Conservation (phyloP, 35 echinoderm and acorn worm species). For the Stichopus chloronotus region DNA sequence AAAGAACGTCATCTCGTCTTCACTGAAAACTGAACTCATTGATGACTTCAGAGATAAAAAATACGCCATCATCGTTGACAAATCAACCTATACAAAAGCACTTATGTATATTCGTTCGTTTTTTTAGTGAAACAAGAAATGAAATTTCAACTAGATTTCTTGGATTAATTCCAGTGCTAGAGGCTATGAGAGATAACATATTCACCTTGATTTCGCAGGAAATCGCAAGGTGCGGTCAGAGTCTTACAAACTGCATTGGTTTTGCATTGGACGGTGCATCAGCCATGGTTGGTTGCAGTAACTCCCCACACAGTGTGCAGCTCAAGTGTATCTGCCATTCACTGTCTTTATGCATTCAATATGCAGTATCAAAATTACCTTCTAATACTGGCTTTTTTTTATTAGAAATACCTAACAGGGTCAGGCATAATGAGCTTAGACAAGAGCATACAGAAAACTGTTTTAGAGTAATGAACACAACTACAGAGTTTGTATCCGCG, state of each 20-base stretch:
- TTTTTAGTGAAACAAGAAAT: neutral
- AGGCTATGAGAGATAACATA: neutral
- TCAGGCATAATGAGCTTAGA: too few species aligned
- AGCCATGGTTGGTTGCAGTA: neutral
- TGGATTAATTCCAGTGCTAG: neutral
- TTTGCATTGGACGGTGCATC: neutral
- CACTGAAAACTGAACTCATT: neutral
- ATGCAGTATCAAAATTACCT: neutral
- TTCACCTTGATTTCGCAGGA: neutral
- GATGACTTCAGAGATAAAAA: neutral
- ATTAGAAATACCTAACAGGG: too few species aligned
- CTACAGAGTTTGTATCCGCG: neutral
- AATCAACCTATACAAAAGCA: neutral
- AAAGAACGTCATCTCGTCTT: neutral
- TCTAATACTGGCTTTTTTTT: too few species aligned
- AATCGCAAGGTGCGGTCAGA: neutral
- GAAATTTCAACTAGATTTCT: constrained; percentile 11
- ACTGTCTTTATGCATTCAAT: neutral
- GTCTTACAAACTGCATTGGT: neutral
- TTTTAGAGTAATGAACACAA: neutral
- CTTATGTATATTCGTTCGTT: neutral
- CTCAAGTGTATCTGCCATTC: neutral
- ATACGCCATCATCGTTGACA: neutral
- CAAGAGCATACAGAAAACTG: too few species aligned
- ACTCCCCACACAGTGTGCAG: neutral